A percentile compares a stretch with the other conserved stretches of the same genome.
phyloP scores from a whole-genome alignment of 1,140 invertebrate genomes.

The Drosophila santomea region DNA sequence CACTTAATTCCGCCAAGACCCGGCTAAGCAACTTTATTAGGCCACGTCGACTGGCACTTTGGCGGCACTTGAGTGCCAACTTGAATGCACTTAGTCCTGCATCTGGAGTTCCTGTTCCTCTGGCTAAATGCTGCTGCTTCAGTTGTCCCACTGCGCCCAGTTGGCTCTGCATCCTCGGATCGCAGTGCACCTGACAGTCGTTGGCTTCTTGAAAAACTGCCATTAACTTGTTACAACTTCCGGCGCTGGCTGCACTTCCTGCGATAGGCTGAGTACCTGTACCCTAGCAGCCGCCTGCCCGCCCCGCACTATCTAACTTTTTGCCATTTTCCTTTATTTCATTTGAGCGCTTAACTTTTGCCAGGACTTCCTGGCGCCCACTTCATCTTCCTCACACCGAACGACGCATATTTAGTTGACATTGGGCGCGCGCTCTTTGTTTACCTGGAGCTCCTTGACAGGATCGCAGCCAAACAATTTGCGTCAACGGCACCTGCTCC shows the following conservation, averaged over 20 bases:
- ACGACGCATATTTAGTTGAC: constrained; percentile 77
- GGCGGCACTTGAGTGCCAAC: constrained; percentile 75
- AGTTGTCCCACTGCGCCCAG: not conserved
- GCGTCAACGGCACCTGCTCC: constrained; percentile 71
- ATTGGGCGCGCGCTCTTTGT: constrained; percentile 60
- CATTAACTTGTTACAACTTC: constrained; percentile 83
- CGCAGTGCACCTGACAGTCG: constrained; percentile 63
- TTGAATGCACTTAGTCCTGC: constrained; percentile 69
- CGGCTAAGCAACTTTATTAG: constrained; percentile 76
- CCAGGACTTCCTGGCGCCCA: constrained; percentile 56
- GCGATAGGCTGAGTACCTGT: constrained; percentile 32
- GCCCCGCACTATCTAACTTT: constrained; percentile 39
- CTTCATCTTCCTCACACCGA: constrained; percentile 68
- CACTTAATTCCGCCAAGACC: constrained; percentile 61
- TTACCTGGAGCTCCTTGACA: constrained; percentile 70
- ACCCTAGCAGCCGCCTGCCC: not conserved
- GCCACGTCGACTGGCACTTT: constrained; percentile 79
- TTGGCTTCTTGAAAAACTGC: constrained; percentile 75
- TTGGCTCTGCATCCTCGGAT: too few relatives aligned
- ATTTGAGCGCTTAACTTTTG: constrained; percentile 72
- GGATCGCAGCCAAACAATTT: constrained; percentile 71
- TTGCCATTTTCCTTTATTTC: constrained; percentile 55
- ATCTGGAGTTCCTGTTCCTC: constrained; percentile 41
- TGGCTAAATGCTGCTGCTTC: constrained; percentile 23
- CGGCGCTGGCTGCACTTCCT: constrained; percentile 60